Conservation (phyloP, 2,888 invertebrate species). For the Punctoribates punctum region DNA sequence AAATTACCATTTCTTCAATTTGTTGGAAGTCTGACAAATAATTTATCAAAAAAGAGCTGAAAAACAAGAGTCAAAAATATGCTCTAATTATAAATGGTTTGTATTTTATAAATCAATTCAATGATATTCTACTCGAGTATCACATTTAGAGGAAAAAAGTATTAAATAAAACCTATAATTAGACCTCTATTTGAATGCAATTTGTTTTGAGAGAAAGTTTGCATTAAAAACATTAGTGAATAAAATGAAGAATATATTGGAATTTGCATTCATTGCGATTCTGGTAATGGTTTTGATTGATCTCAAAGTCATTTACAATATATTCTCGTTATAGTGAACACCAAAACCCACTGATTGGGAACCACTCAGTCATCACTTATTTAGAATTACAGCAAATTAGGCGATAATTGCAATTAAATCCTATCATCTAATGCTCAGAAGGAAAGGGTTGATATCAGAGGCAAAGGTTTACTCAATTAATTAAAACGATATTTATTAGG, state of each 20-base stretch:
- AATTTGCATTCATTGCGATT: not conserved
- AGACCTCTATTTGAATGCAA: no score
- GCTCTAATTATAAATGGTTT: not conserved
- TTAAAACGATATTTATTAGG: no score
- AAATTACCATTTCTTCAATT: not conserved
- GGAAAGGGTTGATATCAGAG: no score
- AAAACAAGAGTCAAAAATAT: conserved; percentile 1
- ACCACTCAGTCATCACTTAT: no score
- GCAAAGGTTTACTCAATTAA: no score
- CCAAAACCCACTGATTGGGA: not conserved
- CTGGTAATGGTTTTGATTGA: not conserved
- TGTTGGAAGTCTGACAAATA: not conserved
- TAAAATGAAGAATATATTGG: not conserved
- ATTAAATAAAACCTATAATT: not conserved
- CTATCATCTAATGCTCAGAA: no score
- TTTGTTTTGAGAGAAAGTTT: no score
- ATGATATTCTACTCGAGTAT: not conserved
- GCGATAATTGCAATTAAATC: no score
- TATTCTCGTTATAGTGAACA: not conserved
- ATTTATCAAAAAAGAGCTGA: not conserved
- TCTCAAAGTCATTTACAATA: not conserved
- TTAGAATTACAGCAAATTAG: no score
- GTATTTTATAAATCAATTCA: not conserved
- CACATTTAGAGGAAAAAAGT: not conserved
- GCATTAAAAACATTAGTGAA: not conserved